phyloP scores from a whole-genome alignment of 2,888 invertebrate species.

The Harpalus rufipes region DNA sequence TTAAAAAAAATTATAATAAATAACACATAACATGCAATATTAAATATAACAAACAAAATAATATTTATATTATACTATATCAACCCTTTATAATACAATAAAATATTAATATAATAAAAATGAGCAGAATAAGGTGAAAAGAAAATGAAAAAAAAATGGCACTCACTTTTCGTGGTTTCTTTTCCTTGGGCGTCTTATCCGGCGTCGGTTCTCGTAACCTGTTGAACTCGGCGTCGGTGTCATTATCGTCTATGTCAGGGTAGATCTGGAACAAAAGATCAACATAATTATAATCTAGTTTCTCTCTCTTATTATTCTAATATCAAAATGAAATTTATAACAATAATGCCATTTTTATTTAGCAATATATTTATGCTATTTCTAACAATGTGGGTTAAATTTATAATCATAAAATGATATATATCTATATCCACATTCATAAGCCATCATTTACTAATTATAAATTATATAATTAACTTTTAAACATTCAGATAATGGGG shows the following conservation, averaged over 20 bases:
- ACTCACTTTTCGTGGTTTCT: conserved; percentile 72
- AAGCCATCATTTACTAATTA: too few relatives aligned
- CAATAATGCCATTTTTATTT: not conserved
- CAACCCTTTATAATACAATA: too few relatives aligned
- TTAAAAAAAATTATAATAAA: too few relatives aligned
- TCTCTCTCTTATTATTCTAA: conserved; percentile 5
- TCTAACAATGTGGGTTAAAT: too few relatives aligned
- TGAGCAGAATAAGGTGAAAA: not conserved
- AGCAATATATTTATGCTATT: too few relatives aligned
- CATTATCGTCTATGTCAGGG: conserved; percentile 79
- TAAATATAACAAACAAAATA: too few relatives aligned
- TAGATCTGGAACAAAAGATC: conserved; percentile 74
- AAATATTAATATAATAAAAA: not conserved
- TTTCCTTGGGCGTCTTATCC: conserved; percentile 69
- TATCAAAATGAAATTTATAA: not conserved
- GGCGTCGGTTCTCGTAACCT: conserved; percentile 77
- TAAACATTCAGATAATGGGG: too few relatives aligned
- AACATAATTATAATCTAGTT: conserved; percentile 7
- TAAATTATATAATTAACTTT: too few relatives aligned
- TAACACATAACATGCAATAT: too few relatives aligned
- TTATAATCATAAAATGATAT: too few relatives aligned
- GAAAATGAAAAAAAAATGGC: conserved; percentile 11
- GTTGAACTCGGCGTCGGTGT: conserved; percentile 86
- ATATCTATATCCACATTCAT: too few relatives aligned
- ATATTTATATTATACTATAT: too few relatives aligned